Base-by-base conservation (phyloP, 1,140 invertebrate genomes). In the Zophobas morio region DNA sequence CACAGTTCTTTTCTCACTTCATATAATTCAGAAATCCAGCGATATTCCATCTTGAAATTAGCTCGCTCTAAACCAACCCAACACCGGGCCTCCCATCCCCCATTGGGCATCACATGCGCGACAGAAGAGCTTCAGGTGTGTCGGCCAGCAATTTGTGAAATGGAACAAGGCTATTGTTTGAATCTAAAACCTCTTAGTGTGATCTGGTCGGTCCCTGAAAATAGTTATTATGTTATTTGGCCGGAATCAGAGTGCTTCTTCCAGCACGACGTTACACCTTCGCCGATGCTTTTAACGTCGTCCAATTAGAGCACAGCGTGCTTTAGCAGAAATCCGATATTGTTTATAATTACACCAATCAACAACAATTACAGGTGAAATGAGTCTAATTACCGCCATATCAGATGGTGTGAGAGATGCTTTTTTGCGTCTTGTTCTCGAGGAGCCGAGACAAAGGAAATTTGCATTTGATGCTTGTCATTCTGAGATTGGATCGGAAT, bases 141-240 rank as follows among this genome's bases (percentile, higher is more conserved):
- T 63, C 42, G 70, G 74, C 8, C 70, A 70, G 70, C 75, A 77
- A 79, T 79, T 79, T 77, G 57, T 73, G 75, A 79, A 79, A 79
- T 79, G 78, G 78, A 79, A 79, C 75, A 66, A 73, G 75, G 75
- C 78, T 71, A 79, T 79, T 79, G 78, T 79, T 72, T 71, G 75
- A 77, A 77, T 79, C 73, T 77, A 79, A 79, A 79, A 79, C 75
- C 78, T 79, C 75, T 79, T 79, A 79, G 78, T 77, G 70, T 49
- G 78, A 79, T 79, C 77, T 77, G 53, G 35, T 32, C 74, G 51
- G n/a, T 35, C 35, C 53, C 54, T 70, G 70, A 79, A 79, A 79
- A 79, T 71, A 79, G 37, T 79, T 42, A 79, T 79, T 79, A 79
- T 73, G 75, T 77, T 79, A 79, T 79, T 78, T 75, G 36, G 34